Percentiles rank a stretch among this genome's conserved stretches.
These are phyloP conservation scores for Parasteatoda tepidariorum DNA, from an alignment of 1,140 invertebrate species.

Conservation along the genomic window DNA sequence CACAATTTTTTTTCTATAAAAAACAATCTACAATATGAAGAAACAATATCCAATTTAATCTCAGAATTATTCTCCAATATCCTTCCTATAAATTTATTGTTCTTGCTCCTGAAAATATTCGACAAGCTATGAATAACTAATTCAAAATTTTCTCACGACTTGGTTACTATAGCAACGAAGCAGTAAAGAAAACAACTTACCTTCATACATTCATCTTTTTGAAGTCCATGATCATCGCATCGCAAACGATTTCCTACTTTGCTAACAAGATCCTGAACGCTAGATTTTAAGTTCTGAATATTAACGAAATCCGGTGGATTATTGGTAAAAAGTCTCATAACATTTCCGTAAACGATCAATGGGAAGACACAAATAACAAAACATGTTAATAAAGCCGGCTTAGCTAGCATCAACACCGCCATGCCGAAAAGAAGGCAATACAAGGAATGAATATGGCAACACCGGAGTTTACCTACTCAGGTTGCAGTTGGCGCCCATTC, in stretches of 20 bases:
- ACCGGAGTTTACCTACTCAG: conserved; percentile 20
- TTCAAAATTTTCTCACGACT: no score
- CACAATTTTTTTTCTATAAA: no score
- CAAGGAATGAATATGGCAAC: conserved; percentile 12
- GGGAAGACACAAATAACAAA: neutral
- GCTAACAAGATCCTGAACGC: neutral
- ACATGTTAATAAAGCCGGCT: neutral
- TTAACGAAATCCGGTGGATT: conserved; percentile 32
- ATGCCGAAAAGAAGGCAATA: conserved; percentile 8
- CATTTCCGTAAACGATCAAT: neutral
- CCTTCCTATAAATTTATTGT: no score
- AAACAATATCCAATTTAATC: no score
- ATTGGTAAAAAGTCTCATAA: conserved; percentile 3
- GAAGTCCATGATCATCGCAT: conserved; percentile 27
- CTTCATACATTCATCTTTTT: conserved; percentile 12
- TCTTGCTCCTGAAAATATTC: neutral
- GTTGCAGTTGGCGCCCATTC: conserved; percentile 45
- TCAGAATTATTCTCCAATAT: no score
- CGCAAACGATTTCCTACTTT: conserved; percentile 7
- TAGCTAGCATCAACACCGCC: neutral
- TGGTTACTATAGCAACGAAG: conserved; percentile 9
- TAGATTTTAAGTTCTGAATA: conserved; percentile 8
- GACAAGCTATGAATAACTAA: no score
- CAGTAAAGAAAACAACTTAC: conserved; percentile 17
- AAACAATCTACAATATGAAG: no score